These are phyloP conservation scores for Drosophila tristis DNA, from an alignment of 1,140 invertebrate genomes.

Conservation along the genomic window DNA sequence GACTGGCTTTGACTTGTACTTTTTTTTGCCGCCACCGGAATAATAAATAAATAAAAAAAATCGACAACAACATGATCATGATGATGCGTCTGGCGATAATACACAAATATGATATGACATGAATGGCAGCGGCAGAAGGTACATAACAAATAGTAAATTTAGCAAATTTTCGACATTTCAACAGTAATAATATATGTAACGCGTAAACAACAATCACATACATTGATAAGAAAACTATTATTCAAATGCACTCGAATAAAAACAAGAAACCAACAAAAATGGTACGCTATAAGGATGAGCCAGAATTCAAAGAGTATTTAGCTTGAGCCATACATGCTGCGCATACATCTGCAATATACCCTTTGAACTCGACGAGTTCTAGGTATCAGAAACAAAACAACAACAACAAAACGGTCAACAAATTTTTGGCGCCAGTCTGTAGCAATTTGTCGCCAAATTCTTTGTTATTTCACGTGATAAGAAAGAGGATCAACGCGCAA, in stretches of 20 bases:
- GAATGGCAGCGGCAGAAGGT: constrained; percentile 27
- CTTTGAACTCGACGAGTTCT: not conserved
- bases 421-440: constrained; percentile 47
- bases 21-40: constrained; percentile 32
- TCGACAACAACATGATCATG: constrained; percentile 39
- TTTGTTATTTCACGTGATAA: constrained; percentile 25
- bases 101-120: constrained; percentile 36
- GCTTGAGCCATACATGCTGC: no score
- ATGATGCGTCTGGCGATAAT: constrained; percentile 14
- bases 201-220: not conserved
- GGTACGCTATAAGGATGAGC: no score
- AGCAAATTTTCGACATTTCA: constrained; percentile 38
- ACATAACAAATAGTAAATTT: constrained; percentile 26
- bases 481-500: constrained; percentile 20
- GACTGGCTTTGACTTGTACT: constrained; percentile 16
- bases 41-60: constrained; percentile 52
- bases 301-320: no score
- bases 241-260: no score
- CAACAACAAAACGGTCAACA: constrained; percentile 7
- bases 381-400: not conserved
- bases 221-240: constrained; percentile 6
- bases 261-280: no score
- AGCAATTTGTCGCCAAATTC: constrained; percentile 68
- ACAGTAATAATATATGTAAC: constrained; percentile 4
- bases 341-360: constrained; percentile 14